Evolutionary conservation across 64 coral and sea anemone species (phyloP).

Genomic region (Montipora cactus): DNA sequence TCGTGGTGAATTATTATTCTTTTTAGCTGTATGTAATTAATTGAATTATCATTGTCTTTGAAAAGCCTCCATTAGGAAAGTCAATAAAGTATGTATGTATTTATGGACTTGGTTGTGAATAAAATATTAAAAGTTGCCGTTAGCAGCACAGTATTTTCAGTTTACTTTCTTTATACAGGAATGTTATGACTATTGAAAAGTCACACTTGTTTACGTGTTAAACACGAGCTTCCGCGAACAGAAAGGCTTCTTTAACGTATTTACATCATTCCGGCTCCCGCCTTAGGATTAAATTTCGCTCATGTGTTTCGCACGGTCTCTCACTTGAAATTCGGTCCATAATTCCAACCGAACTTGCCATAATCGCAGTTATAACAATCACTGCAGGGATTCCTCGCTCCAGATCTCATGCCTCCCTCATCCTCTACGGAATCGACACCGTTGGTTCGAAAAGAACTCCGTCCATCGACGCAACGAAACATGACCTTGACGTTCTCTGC

Average conservation of each 20-base stretch:
- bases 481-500: slow-evolving; percentile 64
- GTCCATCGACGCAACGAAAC: neutral
- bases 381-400: neutral
- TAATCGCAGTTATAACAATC: neutral
- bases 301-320: neutral
- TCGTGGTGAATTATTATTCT: no score
- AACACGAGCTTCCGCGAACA: neutral
- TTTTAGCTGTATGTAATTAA: no score
- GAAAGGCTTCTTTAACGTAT: neutral
- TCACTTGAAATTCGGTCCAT: neutral
- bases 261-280: neutral
- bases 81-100: no score
- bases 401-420: neutral
- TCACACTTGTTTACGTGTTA: neutral
- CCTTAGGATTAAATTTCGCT: neutral
- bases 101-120: no score
- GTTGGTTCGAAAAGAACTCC: neutral
- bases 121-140: no score
- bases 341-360: neutral
- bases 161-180: no score
- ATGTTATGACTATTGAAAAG: neutral
- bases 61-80: no score
- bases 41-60: no score
- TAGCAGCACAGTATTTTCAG: no score
- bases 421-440: neutral